These are phyloP conservation scores for Bombus waltoni DNA, from an alignment of 1,140 invertebrate species.

Conservation along the genomic window DNA sequence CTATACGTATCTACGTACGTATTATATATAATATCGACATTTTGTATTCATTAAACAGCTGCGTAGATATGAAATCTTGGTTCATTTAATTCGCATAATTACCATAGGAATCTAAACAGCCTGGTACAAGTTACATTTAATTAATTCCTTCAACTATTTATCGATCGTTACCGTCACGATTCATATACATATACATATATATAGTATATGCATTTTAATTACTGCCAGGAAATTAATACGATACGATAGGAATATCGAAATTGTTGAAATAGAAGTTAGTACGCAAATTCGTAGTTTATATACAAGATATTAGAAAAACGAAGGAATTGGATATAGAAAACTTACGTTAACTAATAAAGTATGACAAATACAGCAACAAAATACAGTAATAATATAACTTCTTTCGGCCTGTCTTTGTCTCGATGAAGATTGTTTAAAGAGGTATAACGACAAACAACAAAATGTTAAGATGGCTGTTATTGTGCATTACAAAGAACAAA, in stretches of 20 bases:
- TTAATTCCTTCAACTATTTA: neutral
- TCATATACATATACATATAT: too few species aligned
- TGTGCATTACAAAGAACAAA: neutral
- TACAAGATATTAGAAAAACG: neutral
- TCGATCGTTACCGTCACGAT: too few species aligned
- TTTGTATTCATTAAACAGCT: too few species aligned
- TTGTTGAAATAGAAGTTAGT: neutral
- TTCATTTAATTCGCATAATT: neutral
- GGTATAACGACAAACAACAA: neutral
- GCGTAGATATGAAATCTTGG: neutral
- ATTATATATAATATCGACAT: too few species aligned
- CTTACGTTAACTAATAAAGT: neutral
- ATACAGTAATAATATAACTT: conserved; percentile 6
- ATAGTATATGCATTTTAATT: neutral
- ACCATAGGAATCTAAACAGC: neutral
- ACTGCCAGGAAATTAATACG: neutral
- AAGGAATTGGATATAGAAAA: neutral
- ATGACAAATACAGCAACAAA: neutral
- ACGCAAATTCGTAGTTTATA: neutral
- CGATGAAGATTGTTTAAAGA: neutral
- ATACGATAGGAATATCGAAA: neutral
- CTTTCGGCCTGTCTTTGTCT: neutral
- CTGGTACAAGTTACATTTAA: neutral
- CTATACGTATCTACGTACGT: too few species aligned
- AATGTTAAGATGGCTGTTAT: neutral